Evolutionary conservation across 1,140 invertebrate genomes (phyloP).

Genomic region (Tetramorium parvispinum): DNA sequence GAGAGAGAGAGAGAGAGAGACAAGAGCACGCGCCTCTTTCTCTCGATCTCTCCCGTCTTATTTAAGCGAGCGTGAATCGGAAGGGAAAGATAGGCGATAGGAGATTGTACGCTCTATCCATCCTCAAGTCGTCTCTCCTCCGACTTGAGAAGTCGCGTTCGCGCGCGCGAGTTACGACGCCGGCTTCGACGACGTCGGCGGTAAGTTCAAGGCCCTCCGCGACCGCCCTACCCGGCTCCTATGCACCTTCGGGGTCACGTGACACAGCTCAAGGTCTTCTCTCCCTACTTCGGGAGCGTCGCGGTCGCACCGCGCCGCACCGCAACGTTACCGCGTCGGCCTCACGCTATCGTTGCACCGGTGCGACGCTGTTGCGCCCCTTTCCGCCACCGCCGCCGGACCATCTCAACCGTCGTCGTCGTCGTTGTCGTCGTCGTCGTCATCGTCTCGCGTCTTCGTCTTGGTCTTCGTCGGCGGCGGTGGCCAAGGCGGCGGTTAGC

Average conservation of each 20-base stretch:
- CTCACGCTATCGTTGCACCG: slow-evolving; percentile 63
- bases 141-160: slow-evolving; percentile 33
- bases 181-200: slow-evolving; percentile 69
- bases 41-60: neutral
- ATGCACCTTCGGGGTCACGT: slow-evolving; percentile 85
- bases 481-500: slow-evolving; percentile 4
- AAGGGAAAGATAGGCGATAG: neutral
- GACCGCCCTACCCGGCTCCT: slow-evolving; percentile 81
- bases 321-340: slow-evolving; percentile 35
- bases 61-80: neutral
- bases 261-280: slow-evolving; percentile 85
- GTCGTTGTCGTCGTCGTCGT: neutral
- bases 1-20: neutral
- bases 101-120: slow-evolving; percentile 14
- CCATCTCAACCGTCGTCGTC: neutral
- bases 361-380: slow-evolving; percentile 58
- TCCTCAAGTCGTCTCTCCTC: slow-evolving; percentile 20
- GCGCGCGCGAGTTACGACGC: slow-evolving; percentile 70
- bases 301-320: slow-evolving; percentile 45
- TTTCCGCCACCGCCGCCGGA: neutral
- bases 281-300: slow-evolving; percentile 78
- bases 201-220: slow-evolving; percentile 86
- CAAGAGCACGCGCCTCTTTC: neutral
- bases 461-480: neutral
- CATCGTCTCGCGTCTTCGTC: neutral